These are phyloP conservation scores for Syrmaticus mikado DNA, from an alignment of 2,113 vertebrate species.

Conservation along the genomic window DNA sequence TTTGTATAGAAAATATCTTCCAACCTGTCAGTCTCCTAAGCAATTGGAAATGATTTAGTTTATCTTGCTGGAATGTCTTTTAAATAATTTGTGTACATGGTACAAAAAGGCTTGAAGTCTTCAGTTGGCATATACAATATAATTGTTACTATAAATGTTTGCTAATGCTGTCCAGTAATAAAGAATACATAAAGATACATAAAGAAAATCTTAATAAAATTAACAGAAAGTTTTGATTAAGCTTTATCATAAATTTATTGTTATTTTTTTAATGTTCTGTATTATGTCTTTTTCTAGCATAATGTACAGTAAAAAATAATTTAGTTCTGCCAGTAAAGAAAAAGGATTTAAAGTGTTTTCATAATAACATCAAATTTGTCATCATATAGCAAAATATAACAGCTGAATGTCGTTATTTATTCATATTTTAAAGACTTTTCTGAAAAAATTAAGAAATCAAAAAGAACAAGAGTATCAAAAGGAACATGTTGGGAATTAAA, in stretches of 20 bases:
- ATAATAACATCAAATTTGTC: not conserved
- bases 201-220: not conserved
- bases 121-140: not conserved
- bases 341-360: not conserved
- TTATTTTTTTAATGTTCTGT: not conserved
- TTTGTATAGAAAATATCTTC: not conserved
- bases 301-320: not conserved
- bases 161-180: not conserved
- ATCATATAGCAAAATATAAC: not conserved
- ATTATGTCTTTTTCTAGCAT: not conserved
- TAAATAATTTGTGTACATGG: not conserved
- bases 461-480: not conserved
- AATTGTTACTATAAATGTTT: not conserved
- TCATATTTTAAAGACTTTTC: not conserved
- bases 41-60: not conserved
- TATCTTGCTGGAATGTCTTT: not conserved
- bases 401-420: not conserved
- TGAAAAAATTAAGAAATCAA: not conserved
- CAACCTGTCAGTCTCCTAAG: not conserved
- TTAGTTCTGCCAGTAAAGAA: not conserved
- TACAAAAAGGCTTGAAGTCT: not conserved
- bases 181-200: too few species aligned
- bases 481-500: not conserved
- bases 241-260: not conserved
- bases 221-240: not conserved